Evolutionary conservation across 2,797 vertebrate genomes (phyloP).

Genomic region (Luscinia megarhynchos): DNA sequence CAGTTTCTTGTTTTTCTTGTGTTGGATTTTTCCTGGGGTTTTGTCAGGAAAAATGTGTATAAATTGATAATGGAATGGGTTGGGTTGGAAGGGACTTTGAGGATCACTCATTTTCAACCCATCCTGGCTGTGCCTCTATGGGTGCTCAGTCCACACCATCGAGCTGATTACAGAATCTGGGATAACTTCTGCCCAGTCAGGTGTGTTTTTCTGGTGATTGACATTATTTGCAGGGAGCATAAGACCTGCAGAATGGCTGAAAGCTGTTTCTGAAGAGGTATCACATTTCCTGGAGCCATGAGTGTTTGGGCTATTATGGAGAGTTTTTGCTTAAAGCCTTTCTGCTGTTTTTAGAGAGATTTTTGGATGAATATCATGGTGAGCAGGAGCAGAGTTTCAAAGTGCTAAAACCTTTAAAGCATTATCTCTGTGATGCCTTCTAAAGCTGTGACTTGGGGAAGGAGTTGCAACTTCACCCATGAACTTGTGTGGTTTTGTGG

Average conservation of each 20-base stretch:
- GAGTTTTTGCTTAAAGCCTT: not conserved
- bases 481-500: slow-evolving; percentile 25
- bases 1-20: not conserved
- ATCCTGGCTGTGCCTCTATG: not conserved
- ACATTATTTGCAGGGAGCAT: not conserved
- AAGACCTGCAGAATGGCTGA: not conserved
- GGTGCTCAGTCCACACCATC: not conserved
- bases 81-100: not conserved
- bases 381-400: not conserved
- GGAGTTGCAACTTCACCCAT: not conserved
- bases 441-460: not conserved
- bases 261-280: not conserved
- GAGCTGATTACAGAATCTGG: not conserved
- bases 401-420: not conserved
- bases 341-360: not conserved
- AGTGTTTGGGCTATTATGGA: not conserved
- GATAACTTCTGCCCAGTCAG: not conserved
- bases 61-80: not conserved
- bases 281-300: not conserved
- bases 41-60: not conserved
- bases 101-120: not conserved
- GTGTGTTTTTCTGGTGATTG: not conserved
- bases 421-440: not conserved
- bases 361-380: not conserved
- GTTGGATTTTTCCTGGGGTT: not conserved